Conservation (phyloP, 2,888 invertebrate genomes). For the Furcula furcula region DNA sequence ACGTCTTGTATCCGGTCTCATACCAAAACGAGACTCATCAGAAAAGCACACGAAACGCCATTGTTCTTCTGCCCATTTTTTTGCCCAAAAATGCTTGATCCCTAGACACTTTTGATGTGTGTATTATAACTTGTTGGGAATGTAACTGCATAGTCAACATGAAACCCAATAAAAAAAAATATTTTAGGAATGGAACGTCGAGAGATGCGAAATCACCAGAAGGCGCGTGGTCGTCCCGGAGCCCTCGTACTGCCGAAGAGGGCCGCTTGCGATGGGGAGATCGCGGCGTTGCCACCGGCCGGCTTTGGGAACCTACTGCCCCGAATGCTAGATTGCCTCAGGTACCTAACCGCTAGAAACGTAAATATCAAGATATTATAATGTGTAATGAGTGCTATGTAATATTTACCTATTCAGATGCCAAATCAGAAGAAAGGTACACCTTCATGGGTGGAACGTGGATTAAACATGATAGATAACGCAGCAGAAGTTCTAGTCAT, state of each 20-base stretch:
- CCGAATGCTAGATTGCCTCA: slow-evolving; percentile 75
- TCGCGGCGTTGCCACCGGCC: slow-evolving; percentile 84
- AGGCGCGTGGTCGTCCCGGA: slow-evolving; percentile 62
- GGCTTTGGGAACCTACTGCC: slow-evolving; percentile 84
- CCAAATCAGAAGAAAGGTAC: slow-evolving; percentile 75
- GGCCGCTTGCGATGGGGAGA: slow-evolving; percentile 89
- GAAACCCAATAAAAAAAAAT: too few relatives aligned
- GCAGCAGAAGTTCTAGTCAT: slow-evolving; percentile 80
- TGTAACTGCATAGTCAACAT: too few relatives aligned
- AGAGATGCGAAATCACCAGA: slow-evolving; percentile 50
- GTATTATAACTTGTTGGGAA: too few relatives aligned
- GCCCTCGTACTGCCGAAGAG: slow-evolving; percentile 70
- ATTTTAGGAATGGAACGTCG: slow-evolving; percentile 45
- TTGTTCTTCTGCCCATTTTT: too few relatives aligned
- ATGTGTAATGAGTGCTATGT: too few relatives aligned
- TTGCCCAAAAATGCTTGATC: too few relatives aligned
- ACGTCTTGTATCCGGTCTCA: too few relatives aligned
- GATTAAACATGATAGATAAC: slow-evolving; percentile 77
- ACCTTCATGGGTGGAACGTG: slow-evolving; percentile 81
- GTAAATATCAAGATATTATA: too few relatives aligned
- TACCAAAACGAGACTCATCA: too few relatives aligned
- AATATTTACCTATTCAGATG: slow-evolving; percentile 70
- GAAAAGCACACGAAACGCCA: too few relatives aligned
- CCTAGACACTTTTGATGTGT: too few relatives aligned
- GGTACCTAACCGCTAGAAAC: slow-evolving; percentile 46